These are phyloP conservation scores for Acholoe squamosa DNA, from an alignment of 2,888 invertebrate genomes.

Conservation along the genomic window DNA sequence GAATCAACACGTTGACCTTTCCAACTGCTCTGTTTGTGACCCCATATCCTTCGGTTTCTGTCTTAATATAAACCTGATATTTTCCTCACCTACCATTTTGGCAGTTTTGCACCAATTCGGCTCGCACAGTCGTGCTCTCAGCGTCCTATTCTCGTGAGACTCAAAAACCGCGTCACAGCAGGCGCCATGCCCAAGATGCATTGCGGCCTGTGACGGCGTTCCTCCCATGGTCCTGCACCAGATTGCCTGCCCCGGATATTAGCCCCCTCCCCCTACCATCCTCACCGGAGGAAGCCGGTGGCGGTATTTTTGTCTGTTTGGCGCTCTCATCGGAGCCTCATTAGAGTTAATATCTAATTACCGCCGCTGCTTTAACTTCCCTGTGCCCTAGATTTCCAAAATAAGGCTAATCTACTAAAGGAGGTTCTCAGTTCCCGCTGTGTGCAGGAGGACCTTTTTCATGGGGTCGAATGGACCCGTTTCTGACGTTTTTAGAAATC, in stretches of 20 bases:
- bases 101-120: background rate
- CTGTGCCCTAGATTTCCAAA: constrained; percentile 36
- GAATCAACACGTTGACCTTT: constrained; percentile 1
- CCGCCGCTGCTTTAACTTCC: background rate
- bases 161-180: background rate
- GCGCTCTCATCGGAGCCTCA: background rate
- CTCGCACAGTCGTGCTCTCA: background rate
- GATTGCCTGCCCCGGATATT: background rate
- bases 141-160: background rate
- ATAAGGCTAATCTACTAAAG: constrained; percentile 16
- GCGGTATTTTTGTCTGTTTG: constrained; percentile 20
- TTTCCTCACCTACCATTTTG: background rate
- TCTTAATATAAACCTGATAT: background rate
- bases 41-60: background rate
- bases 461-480: no score
- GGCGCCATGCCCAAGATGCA: background rate
- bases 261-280: background rate
- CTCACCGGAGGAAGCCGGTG: background rate
- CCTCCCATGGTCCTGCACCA: background rate
- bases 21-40: background rate
- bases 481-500: no score
- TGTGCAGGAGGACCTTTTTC: no score
- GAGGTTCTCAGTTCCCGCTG: background rate
- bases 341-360: constrained; percentile 40
- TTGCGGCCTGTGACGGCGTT: background rate